Conservation (phyloP, 2,113 vertebrate species). For the Caranx melampygus region DNA sequence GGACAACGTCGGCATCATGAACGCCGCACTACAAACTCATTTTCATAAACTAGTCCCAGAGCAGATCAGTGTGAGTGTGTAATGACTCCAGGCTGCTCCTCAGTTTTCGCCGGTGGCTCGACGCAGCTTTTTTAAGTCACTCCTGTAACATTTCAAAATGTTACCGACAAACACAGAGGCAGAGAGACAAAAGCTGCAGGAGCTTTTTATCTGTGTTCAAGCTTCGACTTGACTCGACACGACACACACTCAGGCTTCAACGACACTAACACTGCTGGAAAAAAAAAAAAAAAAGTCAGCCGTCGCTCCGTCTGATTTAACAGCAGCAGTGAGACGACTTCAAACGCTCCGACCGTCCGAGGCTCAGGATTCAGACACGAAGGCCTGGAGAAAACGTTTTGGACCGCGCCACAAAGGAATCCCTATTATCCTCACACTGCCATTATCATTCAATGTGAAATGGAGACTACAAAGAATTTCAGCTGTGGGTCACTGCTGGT, state of each 20-base stretch:
- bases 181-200: background rate
- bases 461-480: conserved; percentile 34
- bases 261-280: too few relatives aligned
- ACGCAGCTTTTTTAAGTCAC: background rate
- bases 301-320: conserved; percentile 5
- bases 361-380: conserved; percentile 24
- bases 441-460: conserved; percentile 23
- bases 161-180: background rate
- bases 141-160: background rate
- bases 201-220: background rate
- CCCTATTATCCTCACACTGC: conserved; percentile 23
- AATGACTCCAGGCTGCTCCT: background rate
- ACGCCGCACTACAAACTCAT: background rate
- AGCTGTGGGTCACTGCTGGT: conserved; percentile 10
- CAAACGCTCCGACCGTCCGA: conserved; percentile 20
- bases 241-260: background rate
- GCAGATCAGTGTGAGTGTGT: background rate
- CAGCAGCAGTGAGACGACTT: conserved; percentile 21
- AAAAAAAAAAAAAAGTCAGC: conserved; percentile 1
- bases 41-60: background rate
- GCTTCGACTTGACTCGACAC: conserved; percentile 7
- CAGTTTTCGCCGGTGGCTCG: background rate
- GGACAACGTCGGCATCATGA: background rate
- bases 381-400: conserved; percentile 17
- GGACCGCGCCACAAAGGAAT: conserved; percentile 40